phyloP scores from a whole-genome alignment of 2,113 vertebrate species.

The Pionites leucogaster region DNA sequence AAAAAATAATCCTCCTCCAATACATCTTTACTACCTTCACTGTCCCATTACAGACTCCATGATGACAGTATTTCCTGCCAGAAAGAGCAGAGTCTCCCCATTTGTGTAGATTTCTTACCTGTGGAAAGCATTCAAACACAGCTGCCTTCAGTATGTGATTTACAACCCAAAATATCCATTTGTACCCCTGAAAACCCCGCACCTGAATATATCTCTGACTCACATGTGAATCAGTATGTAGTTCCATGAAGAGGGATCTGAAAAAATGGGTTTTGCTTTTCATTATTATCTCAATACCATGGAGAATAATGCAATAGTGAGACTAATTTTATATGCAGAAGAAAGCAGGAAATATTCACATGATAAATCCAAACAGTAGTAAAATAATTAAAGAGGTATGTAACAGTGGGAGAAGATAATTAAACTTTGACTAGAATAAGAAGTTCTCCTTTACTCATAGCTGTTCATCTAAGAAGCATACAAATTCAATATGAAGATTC shows the following conservation, averaged over 20 bases:
- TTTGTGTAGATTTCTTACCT: neutral
- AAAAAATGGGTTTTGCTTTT: neutral
- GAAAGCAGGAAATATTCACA: neutral
- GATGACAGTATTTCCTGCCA: neutral
- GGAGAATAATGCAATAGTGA: neutral
- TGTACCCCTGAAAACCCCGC: neutral
- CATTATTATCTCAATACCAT: neutral
- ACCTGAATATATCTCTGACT: neutral
- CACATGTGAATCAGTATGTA: neutral
- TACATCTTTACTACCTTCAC: neutral
- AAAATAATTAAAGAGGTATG: neutral
- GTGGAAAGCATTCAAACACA: neutral
- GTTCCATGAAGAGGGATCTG: neutral
- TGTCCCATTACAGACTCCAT: neutral
- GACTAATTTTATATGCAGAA: neutral
- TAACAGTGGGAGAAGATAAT: neutral
- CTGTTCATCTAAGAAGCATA: neutral
- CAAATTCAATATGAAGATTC: neutral
- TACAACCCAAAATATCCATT: neutral
- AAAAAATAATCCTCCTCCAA: neutral
- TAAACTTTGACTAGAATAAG: neutral
- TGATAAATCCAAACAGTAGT: neutral
- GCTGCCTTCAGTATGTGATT: neutral
- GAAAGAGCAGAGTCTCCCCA: neutral
- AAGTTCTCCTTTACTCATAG: neutral